Evolutionary conservation across 2,888 invertebrate genomes (phyloP), one percentile per base, ranked within the genome.

Genomic region (Sarcophaga rosellei): DNA sequence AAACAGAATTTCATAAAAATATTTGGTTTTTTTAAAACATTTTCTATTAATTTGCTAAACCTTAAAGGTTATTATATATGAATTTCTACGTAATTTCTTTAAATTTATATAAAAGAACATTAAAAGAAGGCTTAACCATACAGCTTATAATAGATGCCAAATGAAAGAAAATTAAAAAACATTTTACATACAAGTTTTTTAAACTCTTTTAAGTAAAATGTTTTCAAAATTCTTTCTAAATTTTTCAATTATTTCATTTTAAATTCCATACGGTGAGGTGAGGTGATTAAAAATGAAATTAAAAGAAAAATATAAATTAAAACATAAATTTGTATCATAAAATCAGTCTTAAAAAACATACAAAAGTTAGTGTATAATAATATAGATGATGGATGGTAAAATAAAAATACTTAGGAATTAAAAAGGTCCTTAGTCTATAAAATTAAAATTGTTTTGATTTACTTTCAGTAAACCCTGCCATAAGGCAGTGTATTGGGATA

Each of bases 401-500:
- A 35, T 35, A 35, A 35, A 35, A 35, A 35, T 35, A 35, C 20
- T 45, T 17, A 21, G n/a, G 61, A 35, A 73, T 21, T 65, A 47
- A 73, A 73, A 65, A 47, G 61, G 25, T 15, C 2, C 62, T 57
- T 59, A 68, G 0, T n/a, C n/a, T 61, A 23, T n/a, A 53, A 21
- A 35, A 23, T 20, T 8, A 8, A 21, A 65, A 21, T 21, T 44
- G 6, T 59, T 59, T 62, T 74, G 69, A 10, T 35, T 61, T 23
- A 65, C 5, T 23, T 4, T 86, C 90, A 93, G 88, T 93, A 93
- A 47, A 93, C 93, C 61, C 93, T 89, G 10, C 93, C 93, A 85
- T 93, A 93, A 47, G 93, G 92, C 87, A 93, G 84, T n/a, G 90
- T 89, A 84, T 91, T 91, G 76, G 92, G 92, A 89, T 92, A 91